Percentiles rank a stretch among this genome's conserved stretches.
Conservation (phyloP, 1,140 invertebrate species). For the Coenobita brevimanus region DNA sequence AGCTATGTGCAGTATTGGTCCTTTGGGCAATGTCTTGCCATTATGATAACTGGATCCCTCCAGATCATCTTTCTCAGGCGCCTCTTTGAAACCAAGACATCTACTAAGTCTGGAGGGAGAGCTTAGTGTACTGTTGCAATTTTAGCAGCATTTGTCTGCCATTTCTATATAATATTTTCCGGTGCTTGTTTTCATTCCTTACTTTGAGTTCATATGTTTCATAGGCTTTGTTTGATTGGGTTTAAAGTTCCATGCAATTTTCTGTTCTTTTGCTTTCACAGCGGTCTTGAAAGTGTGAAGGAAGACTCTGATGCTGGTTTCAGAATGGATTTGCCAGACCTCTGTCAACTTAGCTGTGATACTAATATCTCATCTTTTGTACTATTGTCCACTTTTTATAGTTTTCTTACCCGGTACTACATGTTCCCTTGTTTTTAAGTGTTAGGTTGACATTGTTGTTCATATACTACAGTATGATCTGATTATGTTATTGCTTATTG, state of each 20-base stretch:
- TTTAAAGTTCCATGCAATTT: no score
- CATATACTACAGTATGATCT: no score
- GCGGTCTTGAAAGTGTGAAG: neutral
- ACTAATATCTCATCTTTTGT: neutral
- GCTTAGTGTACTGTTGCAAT: slow-evolving; percentile 13
- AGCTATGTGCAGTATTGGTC: slow-evolving; percentile 91
- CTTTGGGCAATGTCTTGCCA: slow-evolving; percentile 87
- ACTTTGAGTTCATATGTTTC: neutral
- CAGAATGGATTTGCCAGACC: neutral
- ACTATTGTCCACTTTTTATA: neutral
- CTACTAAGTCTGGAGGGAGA: slow-evolving; percentile 58
- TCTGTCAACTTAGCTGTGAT: neutral
- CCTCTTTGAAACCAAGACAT: slow-evolving; percentile 86
- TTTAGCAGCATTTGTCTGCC: neutral
- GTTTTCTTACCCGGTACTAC: neutral
- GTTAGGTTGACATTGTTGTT: no score
- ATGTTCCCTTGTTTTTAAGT: neutral
- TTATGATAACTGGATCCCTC: slow-evolving; percentile 82
- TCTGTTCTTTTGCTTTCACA: neutral
- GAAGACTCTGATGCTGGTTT: neutral
- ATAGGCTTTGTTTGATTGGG: no score
- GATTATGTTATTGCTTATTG: no score
- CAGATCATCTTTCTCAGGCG: slow-evolving; percentile 93
- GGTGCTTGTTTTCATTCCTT: neutral
- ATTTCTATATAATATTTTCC: neutral